Evolutionary conservation across 1,140 invertebrate species (phyloP).

Genomic region (Micrasema minimum): DNA sequence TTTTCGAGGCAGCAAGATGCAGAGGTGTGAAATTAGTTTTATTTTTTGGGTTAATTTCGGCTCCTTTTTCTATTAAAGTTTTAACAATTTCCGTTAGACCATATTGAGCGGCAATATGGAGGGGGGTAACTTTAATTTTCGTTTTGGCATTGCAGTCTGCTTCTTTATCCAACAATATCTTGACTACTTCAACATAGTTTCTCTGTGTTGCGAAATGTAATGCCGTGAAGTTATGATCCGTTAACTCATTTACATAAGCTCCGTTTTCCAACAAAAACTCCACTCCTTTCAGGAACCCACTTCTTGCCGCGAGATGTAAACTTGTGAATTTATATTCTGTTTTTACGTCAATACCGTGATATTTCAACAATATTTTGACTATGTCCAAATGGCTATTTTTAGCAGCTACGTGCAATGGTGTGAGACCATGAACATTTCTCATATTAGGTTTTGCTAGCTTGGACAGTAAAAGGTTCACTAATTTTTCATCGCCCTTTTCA

Average conservation of each 20-base stretch:
- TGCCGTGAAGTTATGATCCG: neutral
- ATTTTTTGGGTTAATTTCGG: neutral
- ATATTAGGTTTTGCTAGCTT: neutral
- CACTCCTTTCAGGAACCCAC: neutral
- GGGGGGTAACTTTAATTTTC: neutral
- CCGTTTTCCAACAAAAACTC: neutral
- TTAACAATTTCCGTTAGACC: neutral
- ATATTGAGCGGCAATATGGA: neutral
- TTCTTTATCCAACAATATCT: neutral
- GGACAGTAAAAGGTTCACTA: neutral
- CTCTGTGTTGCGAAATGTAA: conserved; percentile 2
- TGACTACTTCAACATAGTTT: neutral
- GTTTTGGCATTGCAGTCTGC: neutral
- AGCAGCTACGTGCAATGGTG: neutral
- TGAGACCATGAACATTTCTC: neutral
- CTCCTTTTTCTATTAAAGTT: neutral
- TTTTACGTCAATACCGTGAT: neutral
- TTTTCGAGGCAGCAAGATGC: neutral
- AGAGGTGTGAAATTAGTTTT: neutral
- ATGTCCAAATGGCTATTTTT: neutral
- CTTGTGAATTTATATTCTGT: conserved; percentile 1
- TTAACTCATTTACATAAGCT: neutral
- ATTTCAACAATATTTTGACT: neutral
- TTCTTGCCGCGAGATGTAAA: neutral
- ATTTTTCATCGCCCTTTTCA: neutral